Evolutionary conservation across 2,113 vertebrate species (phyloP), one percentile per base, ranked within the genome.

Genomic region (Sialia sialis): DNA sequence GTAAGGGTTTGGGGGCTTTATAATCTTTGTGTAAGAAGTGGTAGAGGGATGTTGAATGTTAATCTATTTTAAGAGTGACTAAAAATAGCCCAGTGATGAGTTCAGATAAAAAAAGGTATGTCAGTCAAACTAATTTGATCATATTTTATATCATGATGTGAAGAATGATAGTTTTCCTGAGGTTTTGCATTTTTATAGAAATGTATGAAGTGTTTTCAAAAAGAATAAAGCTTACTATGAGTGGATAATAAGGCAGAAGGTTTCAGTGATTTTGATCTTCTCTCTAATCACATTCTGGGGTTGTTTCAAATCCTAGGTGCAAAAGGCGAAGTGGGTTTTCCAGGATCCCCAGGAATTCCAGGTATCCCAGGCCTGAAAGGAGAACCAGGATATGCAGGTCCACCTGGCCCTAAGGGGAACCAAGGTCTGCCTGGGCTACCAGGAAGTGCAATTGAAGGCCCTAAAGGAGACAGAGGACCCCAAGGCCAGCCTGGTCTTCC

Each of bases 351-450:
- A 18, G 99, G 99, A 62, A 98, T 94, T 12, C 97, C 99, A 4
- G 99, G 99, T 54, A 94, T 99, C 58, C 98, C 99, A 70, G 99
- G 99, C 29, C 62, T 96, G 81, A 99, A 99, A 98, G 99, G 99
- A 22, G 99, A 99, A 16, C 98, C 98, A 95, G 99, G 99, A 49
- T 95, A 97, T 79, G 18, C 79, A 41, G 99, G 99, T 41, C 77
- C 79, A 21, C 95, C 97, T 0, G 99, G 99, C 16, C 85, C 84
- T 6, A 98, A 97, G 44, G 99, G 99, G n/a, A 98, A 86, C 82
- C 96, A 97, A 9, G 99, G 99, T 70, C 92, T 98, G 48, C 98
- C 97, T 25, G 99, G 99, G 20, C 32, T 95, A 4, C 98, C 98
- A 0, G 99, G 99, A 73, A 70, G 79, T 36, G 95, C 98, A 18